Percentiles rank a stretch among this genome's conserved stretches.
Conservation (phyloP, 2,113 vertebrate species). For the Lates calcarifer region DNA sequence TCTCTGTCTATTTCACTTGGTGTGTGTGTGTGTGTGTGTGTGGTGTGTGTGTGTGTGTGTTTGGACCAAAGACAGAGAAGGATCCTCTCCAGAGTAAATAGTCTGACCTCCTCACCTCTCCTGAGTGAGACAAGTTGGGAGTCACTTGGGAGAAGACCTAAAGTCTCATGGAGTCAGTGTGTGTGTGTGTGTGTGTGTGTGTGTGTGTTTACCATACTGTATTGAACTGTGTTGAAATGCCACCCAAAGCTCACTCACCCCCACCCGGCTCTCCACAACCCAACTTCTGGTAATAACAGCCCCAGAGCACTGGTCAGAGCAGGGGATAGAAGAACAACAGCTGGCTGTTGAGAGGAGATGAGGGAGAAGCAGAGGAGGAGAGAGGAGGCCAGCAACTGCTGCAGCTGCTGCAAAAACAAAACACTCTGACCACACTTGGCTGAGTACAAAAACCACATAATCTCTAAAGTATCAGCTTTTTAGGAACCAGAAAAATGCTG, state of each 20-base stretch:
- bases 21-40: background rate
- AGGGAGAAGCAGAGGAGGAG: constrained; percentile 3
- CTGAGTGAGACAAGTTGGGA: constrained; percentile 35
- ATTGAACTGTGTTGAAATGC: background rate
- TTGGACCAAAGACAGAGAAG: constrained; percentile 8
- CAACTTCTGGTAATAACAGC: background rate
- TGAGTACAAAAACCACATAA: constrained; percentile 31
- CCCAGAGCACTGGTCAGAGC: constrained; percentile 1
- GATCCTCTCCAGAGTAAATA: constrained; percentile 35
- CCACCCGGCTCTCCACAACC: constrained; percentile 6
- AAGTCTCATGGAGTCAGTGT: background rate
- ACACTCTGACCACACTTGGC: constrained; percentile 34
- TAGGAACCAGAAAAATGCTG: constrained; percentile 12
- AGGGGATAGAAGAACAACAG: constrained; percentile 20
- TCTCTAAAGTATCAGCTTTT: constrained; percentile 31
- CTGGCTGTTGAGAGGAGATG: constrained; percentile 31
- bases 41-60: constrained; percentile 2
- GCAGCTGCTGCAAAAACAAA: constrained; percentile 26
- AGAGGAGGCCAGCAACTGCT: constrained; percentile 26
- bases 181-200: constrained; percentile 32
- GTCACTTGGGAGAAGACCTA: constrained; percentile 24
- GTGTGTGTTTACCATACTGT: constrained; percentile 1
- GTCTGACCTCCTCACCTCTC: constrained; percentile 32
- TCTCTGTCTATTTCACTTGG: background rate
- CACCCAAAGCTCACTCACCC: too few relatives aligned